Conservation (phyloP, 2,888 invertebrate genomes). For the Xestia c-nigrum region DNA sequence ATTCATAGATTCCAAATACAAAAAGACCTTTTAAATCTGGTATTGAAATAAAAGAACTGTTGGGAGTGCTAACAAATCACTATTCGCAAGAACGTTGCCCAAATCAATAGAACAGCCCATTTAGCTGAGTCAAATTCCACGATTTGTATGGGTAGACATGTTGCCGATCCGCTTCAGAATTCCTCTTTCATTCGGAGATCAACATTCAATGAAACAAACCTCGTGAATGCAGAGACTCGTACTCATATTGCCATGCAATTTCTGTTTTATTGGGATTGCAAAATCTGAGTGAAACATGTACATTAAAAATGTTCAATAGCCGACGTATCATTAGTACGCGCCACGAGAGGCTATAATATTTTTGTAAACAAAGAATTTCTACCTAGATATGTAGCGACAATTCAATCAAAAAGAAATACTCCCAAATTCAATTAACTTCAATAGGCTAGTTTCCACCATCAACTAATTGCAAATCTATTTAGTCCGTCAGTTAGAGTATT, state of each 20-base stretch:
- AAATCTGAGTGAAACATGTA: conserved; percentile 1
- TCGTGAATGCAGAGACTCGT: conserved; percentile 43
- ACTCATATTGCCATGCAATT: conserved; percentile 49
- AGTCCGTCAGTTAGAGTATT: no score
- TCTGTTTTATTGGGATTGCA: conserved; percentile 16
- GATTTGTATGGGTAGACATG: conserved; percentile 61
- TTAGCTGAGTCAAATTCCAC: conserved; percentile 57
- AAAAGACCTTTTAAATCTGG: conserved; percentile 39
- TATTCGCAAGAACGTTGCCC: conserved; percentile 39
- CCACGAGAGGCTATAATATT: no score
- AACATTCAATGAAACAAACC: conserved; percentile 58
- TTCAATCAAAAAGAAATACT: no score
- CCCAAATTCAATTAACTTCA: no score
- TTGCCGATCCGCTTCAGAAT: conserved; percentile 39
- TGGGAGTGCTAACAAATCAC: conserved; percentile 55
- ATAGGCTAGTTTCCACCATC: no score
- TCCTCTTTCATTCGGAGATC: conserved; percentile 52
- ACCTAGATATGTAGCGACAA: no score
- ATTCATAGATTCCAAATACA: conserved; percentile 26
- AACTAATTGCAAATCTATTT: no score
- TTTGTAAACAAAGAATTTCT: no score
- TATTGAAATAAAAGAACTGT: conserved; percentile 33
- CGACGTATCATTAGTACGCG: no score
- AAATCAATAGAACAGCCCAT: conserved; percentile 56
- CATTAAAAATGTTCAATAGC: not conserved